Base-by-base conservation (phyloP, 2,888 invertebrate genomes). In the Sesia apiformis region DNA sequence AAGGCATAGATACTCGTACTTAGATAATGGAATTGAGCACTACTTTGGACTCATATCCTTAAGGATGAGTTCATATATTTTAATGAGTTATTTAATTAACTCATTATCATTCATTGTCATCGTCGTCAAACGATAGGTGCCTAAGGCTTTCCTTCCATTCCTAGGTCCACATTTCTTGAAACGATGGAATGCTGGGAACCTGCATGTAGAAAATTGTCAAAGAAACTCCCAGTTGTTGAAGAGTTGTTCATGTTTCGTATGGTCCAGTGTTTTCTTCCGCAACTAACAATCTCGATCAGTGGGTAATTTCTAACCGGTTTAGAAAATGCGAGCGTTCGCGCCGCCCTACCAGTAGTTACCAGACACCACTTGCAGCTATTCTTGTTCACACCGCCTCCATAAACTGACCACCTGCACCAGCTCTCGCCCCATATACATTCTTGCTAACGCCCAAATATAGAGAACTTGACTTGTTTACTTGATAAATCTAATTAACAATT, bases 281-380 rank as follows among this genome's bases (percentile, higher is more conserved):
- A 76, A 81, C 76, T 80, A 76, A 77, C 79, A 78, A 88, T 84
- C 84, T 86, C 87, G 85, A 87, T 86, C 86, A 88, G 74, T 87
- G 73, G 85, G 84, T 82, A 87, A 84, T 89, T 88, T 89, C 88
- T 89, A 89, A 88, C 88, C 84, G 87, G 89, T 89, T 86, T 88
- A 88, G 89, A 88, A 88, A 88, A 87, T 79, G 76, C 80, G 76
- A 80, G 57, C 67, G 67, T 63, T 57, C 65, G 71, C 74, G 66
- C 63, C 65, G 64, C 64, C 59, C 57, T 64, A 23, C 53, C 6
- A 49, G 53, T 41, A 49, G 53, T 23, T 52, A 54, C 57, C 49
- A 54, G 54, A 57, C 49, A 54, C 54, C 61, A 64, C 66, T 65
- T 61, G 69, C 65, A 63, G 70, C 76, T 76, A 77, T 74, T 76